These are phyloP conservation scores for Tipula confusa DNA, from an alignment of 2,888 invertebrate genomes.

Conservation along the genomic window DNA sequence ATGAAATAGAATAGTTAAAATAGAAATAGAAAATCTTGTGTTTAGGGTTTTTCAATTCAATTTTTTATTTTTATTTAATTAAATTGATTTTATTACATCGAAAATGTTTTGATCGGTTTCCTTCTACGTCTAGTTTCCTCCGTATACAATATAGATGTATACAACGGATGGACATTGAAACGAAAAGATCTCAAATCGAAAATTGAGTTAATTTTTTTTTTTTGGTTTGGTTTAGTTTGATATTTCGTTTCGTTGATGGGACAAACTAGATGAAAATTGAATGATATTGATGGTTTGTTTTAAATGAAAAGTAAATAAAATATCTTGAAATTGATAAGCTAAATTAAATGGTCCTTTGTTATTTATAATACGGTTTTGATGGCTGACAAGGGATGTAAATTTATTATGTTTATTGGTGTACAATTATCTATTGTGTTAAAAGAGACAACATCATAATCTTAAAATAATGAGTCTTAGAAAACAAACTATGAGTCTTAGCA, in stretches of 20 bases:
- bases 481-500: too few relatives aligned
- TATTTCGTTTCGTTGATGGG: background rate
- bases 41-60: background rate
- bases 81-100: background rate
- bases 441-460: too few relatives aligned
- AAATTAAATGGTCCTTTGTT: background rate
- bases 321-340: background rate
- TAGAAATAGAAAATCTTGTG: background rate
- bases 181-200: background rate
- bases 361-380: background rate
- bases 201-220: background rate
- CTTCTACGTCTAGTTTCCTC: background rate
- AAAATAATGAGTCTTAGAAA: too few relatives aligned
- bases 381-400: too few relatives aligned
- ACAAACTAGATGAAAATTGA: background rate
- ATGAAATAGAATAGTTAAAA: background rate
- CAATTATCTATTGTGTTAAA: too few relatives aligned
- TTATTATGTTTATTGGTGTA: too few relatives aligned
- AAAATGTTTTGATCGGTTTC: background rate
- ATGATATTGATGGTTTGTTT: background rate
- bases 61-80: constrained; percentile 21
- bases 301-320: constrained; percentile 7
- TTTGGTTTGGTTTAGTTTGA: background rate
- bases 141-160: too few relatives aligned
- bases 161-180: background rate